Percentiles rank a stretch among this genome's conserved stretches.
Conservation (phyloP, 2,113 vertebrate genomes). For the Prochilodus magdalenae region DNA sequence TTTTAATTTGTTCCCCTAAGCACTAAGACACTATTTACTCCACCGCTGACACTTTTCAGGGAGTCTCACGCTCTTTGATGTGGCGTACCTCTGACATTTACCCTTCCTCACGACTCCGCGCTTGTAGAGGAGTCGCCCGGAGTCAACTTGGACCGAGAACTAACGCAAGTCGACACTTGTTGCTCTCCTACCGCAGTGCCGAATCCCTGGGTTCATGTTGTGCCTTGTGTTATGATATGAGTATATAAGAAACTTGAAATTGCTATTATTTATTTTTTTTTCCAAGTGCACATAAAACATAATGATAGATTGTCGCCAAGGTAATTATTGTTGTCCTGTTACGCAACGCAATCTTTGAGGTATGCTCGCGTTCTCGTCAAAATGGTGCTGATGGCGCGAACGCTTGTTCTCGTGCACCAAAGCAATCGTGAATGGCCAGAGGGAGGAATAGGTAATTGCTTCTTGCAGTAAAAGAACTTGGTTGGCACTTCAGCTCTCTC, state of each 20-base stretch:
- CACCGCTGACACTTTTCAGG: constrained; percentile 20
- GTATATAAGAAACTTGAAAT: background rate
- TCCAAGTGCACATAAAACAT: background rate
- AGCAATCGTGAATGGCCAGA: constrained; percentile 22
- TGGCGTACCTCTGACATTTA: background rate
- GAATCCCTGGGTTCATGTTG: background rate
- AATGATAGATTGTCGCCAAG: constrained; percentile 14
- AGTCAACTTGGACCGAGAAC: constrained; percentile 34
- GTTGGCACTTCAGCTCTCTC: background rate
- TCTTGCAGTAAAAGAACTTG: constrained; percentile 27
- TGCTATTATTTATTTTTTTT: background rate
- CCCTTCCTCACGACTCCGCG: constrained; percentile 26
- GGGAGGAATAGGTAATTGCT: constrained; percentile 39
- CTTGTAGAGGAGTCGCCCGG: constrained; percentile 22
- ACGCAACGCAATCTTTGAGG: background rate
- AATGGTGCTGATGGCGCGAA: background rate
- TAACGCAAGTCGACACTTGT: constrained; percentile 40
- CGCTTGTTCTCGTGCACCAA: background rate
- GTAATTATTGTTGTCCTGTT: constrained; percentile 4
- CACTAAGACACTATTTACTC: background rate
- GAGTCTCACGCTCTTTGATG: constrained; percentile 35
- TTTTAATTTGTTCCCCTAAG: constrained; percentile 19
- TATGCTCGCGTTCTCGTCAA: background rate
- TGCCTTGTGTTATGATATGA: constrained; percentile 25
- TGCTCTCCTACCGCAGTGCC: constrained; percentile 21